phyloP scores from a whole-genome alignment of 2,888 invertebrate species.

The Dioctria linearis region DNA sequence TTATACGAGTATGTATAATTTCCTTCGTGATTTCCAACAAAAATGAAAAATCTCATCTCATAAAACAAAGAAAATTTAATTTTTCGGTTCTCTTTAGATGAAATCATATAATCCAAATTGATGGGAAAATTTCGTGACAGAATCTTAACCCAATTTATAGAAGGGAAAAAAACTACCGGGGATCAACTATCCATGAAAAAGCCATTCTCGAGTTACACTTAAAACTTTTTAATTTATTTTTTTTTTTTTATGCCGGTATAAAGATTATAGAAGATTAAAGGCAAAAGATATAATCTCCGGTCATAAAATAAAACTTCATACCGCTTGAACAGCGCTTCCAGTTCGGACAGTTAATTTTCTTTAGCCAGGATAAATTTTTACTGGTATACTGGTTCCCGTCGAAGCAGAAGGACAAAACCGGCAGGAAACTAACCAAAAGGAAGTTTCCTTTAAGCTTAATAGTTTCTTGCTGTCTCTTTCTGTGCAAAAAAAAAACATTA shows the following conservation, averaged over 20 bases:
- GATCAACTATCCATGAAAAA: conserved; percentile 42
- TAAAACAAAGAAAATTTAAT: no score
- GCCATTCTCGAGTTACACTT: conserved; percentile 26
- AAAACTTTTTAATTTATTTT: conserved; percentile 52
- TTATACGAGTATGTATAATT: no score
- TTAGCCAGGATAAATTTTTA: conserved; percentile 33
- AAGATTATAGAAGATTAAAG: conserved; percentile 33
- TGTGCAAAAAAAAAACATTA: neutral
- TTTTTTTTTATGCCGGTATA: conserved; percentile 30
- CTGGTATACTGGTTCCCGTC: conserved; percentile 15
- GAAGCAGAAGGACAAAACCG: neutral
- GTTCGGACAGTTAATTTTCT: conserved; percentile 42
- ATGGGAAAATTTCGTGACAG: conserved; percentile 42
- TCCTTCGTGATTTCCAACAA: no score
- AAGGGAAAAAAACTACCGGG: neutral
- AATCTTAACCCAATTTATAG: conserved; percentile 23
- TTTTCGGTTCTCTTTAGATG: neutral
- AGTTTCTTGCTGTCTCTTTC: conserved; percentile 3
- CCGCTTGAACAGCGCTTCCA: conserved; percentile 24
- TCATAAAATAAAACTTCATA: conserved; percentile 51
- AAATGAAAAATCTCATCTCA: no score
- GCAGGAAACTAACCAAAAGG: neutral
- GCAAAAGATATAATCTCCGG: conserved; percentile 46
- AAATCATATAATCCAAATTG: conserved; percentile 30
- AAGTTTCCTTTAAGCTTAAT: conserved; percentile 29